Percentiles rank a stretch among this genome's conserved stretches.
Evolutionary conservation across 2,888 invertebrate genomes (phyloP).

Genomic region (Ellobium chinense): DNA sequence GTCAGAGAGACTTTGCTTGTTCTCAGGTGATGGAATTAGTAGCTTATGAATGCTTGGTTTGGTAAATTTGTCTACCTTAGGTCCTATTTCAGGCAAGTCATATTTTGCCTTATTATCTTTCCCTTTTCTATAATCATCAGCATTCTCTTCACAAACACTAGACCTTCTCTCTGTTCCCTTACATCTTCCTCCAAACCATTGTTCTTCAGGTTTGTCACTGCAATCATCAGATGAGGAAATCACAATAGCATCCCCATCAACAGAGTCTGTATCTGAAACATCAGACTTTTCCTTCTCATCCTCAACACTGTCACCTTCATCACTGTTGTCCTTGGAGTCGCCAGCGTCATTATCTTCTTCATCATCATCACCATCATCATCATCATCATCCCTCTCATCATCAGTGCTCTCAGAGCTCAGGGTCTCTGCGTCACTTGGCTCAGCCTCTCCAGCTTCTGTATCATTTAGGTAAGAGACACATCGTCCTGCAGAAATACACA

Average conservation of each 20-base stretch:
- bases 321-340: neutral
- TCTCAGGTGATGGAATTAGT: too few relatives aligned
- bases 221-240: too few relatives aligned
- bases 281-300: neutral
- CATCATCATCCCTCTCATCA: neutral
- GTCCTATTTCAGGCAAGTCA: too few relatives aligned
- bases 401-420: neutral
- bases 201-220: too few relatives aligned
- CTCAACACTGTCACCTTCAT: neutral
- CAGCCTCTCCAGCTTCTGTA: neutral
- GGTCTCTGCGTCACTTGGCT: conserved; percentile 33
- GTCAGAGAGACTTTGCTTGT: too few relatives aligned
- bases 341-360: neutral
- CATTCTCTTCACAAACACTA: neutral
- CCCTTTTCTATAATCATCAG: neutral
- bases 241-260: too few relatives aligned
- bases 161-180: neutral
- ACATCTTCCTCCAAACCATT: too few relatives aligned
- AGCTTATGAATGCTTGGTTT: too few relatives aligned
- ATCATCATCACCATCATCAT: neutral
- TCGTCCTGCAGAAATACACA: neutral
- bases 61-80: too few relatives aligned
- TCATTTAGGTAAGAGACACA: neutral
- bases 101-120: too few relatives aligned
- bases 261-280: neutral